Evolutionary conservation across 2,888 invertebrate species (phyloP), one percentile per base, ranked within the genome.

Genomic region (Acholoe squamosa): DNA sequence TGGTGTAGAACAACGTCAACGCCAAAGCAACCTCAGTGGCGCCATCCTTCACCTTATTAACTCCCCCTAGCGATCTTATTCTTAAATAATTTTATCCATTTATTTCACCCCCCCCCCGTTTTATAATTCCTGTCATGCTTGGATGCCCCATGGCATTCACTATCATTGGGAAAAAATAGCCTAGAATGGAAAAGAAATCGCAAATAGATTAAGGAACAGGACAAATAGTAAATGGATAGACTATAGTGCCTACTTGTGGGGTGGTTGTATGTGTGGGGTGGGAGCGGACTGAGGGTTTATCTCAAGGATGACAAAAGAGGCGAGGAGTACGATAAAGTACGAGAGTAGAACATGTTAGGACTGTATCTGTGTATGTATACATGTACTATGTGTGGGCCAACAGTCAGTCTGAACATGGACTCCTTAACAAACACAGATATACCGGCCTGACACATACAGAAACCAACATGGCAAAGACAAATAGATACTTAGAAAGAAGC

Each of bases 401-500:
- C 71, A 71, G 7, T 5, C 61, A 22, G 71, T 19, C 19, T 71
- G 28, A 14, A 71, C 71, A 71, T 14, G 71, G 71, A 71, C n/a
- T 71, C 31, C 28, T 61, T 19, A 43, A 43, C 43, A 43, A 3
- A 43, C 43, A 43, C 43, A 43, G 61, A 61, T 61, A 61, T 7
- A 61, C n/a, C n/a, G n/a, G n/a, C 28, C 19, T 19, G 10, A 43
- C 43, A 43, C 43, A 43, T 10, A 43, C 43, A 43, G 61, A 61
- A 12, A 61, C 12, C 5, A 10, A n/a, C 61, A 5, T 61, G 61
- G 19, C 61, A n/a, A 22, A 43, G 43, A 43, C 43, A 3, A 16
- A 71, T 71, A 71, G 14, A 71, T 71, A 71, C 71, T 71, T 71
- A 25, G n/a, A n/a, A n/a, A n/a, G n/a, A n/a, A n/a, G n/a, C n/a